Base-by-base conservation (phyloP, 1,140 invertebrate genomes). In the Coelopa frigida region DNA sequence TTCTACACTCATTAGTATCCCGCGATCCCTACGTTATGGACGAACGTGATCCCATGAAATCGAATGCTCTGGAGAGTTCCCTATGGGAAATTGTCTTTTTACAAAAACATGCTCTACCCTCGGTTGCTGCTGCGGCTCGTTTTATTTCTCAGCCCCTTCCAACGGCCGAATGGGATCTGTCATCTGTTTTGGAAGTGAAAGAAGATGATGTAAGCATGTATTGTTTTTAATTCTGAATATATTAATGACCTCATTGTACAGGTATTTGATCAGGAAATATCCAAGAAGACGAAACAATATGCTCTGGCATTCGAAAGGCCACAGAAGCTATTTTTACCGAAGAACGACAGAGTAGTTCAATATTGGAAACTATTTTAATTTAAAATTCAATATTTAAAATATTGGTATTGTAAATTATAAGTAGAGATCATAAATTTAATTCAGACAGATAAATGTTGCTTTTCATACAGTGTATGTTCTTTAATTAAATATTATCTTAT, bases 61-160 rank as follows among this genome's bases (percentile, higher is more conserved):
- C 85, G 17, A 78, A 80, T 49, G 94, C 93, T 1, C 70, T 91
- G 3, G 78, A 87, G 17, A 94, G 89, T 58, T 93, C 85, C 27
- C 73, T 98, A 18, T 98, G 94, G 93, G 94, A 98, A 74, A 75
- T 95, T 18, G 77, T 83, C 41, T 75, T 79, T 8, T 61, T 92
- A 23, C 83, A 89, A 57, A 71, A 75, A 51, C 88, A 92, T 67
- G 76, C 81, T n/a, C 59, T 90, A 50, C 85, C 85, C n/a, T 58
- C 64, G 15, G 75, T 89, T 5, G 77, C 81, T 4, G 77, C 74
- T 37, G 76, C 78, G 0, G 84, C 87, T 0, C 76, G 75, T 49
- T 85, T 86, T 51, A 82, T 91, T 18, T 53, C 58, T 8, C 71
- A 78, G 37, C 75, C 78, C 1, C 58, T 89, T 18, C 82, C 84